Base-by-base conservation (phyloP, 2,797 vertebrate species). In the Oryzias sinensis region DNA sequence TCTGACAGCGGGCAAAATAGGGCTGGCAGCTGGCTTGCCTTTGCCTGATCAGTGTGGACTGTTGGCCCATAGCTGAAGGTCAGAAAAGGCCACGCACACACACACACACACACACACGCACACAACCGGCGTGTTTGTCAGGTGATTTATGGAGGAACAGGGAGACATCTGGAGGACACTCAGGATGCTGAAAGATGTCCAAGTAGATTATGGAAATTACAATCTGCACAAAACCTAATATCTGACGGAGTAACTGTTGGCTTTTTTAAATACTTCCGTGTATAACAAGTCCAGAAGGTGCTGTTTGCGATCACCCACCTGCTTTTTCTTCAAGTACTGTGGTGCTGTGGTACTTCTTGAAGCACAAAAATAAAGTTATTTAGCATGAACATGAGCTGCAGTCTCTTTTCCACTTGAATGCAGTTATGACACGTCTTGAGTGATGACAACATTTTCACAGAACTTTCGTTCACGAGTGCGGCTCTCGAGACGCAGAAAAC, bases 1-100 rank as follows among this genome's bases (percentile, higher is more conserved):
- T 70, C 80, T 84, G 78, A 85, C 75, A 76, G 76, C 14, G n/a
- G 69, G 66, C 20, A 60, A 68, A 75, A 68, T 46, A 17, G 49
- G 65, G 62, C 72, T 74, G 72, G 62, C 69, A 49, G 70, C 76
- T 56, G 53, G 68, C 65, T 76, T 56, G 53, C 53, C 47, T 71
- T 53, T 51, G 55, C 65, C 54, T 70, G 61, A 85, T 75, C 70
- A 49, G 74, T 56, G 56, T 59, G 65, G 76, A 78, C 54, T 68
- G 70, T 79, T 82, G 71, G 80, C 77, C 78, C 66, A 50, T 47
- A 78, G 74, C 82, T 72, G 75, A 86, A 89, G 83, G 88, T 89
- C 81, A 79, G 56, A 45, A 63, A 48, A 43, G 65, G 65, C 62
- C 55, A 46, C 46, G 45, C 18, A 17, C 33, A 37, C 37, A 59